Evolutionary conservation across 2,888 invertebrate species (phyloP).

Genomic region (Napeogenes sylphis): DNA sequence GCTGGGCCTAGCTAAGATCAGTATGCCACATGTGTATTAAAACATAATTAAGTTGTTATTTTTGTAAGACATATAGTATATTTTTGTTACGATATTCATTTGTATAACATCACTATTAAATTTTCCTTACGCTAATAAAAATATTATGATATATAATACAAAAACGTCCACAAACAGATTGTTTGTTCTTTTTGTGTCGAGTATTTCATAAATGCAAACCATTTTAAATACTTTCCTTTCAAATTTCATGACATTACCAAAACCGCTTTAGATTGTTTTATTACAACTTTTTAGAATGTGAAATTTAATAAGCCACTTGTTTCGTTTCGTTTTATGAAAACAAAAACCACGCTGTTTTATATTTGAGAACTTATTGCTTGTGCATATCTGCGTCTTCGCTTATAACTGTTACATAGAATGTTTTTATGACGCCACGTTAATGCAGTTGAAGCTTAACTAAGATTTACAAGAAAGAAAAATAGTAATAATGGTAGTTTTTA

Average conservation of each 20-base stretch:
- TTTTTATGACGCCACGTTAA: no score
- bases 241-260: slow-evolving; percentile 60
- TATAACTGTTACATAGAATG: slow-evolving; percentile 12
- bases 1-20: no score
- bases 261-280: slow-evolving; percentile 61
- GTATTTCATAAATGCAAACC: slow-evolving; percentile 54
- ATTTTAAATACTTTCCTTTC: slow-evolving; percentile 59
- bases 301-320: slow-evolving; percentile 55
- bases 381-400: slow-evolving; percentile 25
- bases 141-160: no score
- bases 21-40: no score
- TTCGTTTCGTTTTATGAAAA: slow-evolving; percentile 52
- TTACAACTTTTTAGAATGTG: slow-evolving; percentile 60
- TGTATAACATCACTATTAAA: background rate
- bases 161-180: background rate
- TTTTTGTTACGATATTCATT: slow-evolving; percentile 7
- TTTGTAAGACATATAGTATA: background rate
- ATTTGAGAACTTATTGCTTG: slow-evolving; percentile 47
- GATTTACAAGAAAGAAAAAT: no score
- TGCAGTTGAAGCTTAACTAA: no score
- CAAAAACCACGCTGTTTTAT: slow-evolving; percentile 51
- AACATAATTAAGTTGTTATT: no score
- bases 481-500: no score
- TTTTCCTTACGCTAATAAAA: no score
- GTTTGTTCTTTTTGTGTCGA: slow-evolving; percentile 34